A percentile compares a stretch with the other conserved stretches of the same genome.
Evolutionary conservation across 2,888 invertebrate species (phyloP).

Genomic region (Eupithecia centaureata): DNA sequence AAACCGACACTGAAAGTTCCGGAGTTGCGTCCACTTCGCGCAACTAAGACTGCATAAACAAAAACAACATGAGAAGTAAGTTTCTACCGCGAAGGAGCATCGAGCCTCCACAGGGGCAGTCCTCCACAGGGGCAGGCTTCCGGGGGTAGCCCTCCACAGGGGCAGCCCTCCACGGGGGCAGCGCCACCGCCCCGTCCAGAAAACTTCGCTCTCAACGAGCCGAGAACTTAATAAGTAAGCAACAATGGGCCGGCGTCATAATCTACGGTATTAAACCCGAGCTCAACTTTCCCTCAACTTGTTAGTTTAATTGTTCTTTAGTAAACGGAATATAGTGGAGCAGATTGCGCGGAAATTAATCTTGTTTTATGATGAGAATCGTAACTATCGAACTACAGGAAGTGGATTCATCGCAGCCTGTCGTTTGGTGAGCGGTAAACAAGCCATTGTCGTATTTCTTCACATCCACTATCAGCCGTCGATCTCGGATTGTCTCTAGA

Average conservation of each 20-base stretch:
- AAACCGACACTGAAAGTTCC: not conserved
- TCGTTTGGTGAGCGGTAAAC: not conserved
- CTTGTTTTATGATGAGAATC: not conserved
- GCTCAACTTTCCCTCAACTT: slow-evolving; percentile 8
- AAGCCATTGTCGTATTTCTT: not conserved
- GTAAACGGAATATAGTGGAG: slow-evolving; percentile 4
- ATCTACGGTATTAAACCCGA: slow-evolving; percentile 14
- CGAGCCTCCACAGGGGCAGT: not conserved
- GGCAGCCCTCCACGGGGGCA: not conserved
- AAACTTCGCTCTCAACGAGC: slow-evolving; percentile 33
- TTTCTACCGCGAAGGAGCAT: not conserved
- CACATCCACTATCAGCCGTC: not conserved
- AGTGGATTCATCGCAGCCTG: not conserved
- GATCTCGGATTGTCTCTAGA: not conserved
- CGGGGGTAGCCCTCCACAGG: not conserved
- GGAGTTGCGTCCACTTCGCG: not conserved
- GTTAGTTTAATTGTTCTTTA: slow-evolving; percentile 10
- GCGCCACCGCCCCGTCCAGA: not conserved
- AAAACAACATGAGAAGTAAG: not conserved
- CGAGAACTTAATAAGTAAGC: slow-evolving; percentile 29
- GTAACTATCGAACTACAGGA: not conserved
- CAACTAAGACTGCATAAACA: slow-evolving; percentile 2
- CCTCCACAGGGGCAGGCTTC: too few relatives aligned
- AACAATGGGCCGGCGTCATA: slow-evolving; percentile 15
- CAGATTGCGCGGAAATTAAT: slow-evolving; percentile 2